phyloP scores from a whole-genome alignment of 53 echinoderm and acorn worm species.

The Holothuria leucospilota region DNA sequence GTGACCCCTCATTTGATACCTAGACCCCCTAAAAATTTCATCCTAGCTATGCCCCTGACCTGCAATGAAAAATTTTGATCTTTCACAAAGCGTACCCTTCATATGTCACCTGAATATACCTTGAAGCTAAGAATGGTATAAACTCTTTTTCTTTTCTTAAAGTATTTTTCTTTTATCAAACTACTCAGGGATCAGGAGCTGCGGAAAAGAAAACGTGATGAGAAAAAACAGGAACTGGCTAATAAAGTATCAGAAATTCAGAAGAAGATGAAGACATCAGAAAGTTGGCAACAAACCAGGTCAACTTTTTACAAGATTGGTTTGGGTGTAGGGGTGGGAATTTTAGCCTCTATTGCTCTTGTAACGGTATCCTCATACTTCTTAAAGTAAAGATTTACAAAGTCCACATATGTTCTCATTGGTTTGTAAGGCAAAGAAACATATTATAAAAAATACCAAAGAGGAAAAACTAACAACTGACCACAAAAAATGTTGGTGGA shows the following conservation, averaged over 20 bases:
- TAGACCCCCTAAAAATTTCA: no score
- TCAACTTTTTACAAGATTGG: conserved; percentile 80
- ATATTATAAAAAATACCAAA: no score
- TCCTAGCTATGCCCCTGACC: no score
- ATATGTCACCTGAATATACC: no score
- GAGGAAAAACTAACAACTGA: no score
- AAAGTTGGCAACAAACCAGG: conserved; percentile 80
- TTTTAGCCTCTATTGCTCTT: conserved; percentile 67
- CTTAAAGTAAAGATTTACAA: not conserved
- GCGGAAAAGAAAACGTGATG: conserved; percentile 82
- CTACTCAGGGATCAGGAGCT: conserved; percentile 64
- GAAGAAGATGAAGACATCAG: conserved; percentile 83
- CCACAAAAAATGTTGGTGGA: no score
- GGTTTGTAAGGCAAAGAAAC: no score
- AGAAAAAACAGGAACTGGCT: conserved; percentile 76
- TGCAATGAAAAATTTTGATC: no score
- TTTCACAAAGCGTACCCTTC: no score
- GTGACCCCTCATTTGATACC: no score
- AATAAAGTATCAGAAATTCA: conserved; percentile 88
- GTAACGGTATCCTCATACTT: conserved; percentile 55
- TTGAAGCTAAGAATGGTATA: no score
- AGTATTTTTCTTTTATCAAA: not conserved
- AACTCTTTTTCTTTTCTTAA: not conserved
- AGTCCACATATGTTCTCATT: no score
- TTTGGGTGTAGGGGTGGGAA: conserved; percentile 79